Conservation (phyloP, 1,140 invertebrate genomes). For the Nymphalis io region DNA sequence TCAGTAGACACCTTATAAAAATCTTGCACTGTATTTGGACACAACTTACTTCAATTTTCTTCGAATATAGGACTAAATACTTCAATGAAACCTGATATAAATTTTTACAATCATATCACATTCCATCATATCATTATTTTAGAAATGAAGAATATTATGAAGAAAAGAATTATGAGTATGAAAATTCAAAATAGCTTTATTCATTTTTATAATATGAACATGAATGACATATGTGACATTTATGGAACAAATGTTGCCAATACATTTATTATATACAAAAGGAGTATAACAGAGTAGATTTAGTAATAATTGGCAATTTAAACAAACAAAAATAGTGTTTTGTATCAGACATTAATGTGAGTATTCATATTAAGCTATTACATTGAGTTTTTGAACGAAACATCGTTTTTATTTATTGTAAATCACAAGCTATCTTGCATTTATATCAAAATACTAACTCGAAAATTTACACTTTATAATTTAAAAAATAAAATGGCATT, state of each 20-base stretch:
- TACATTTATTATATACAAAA: neutral
- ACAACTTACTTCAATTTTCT: neutral
- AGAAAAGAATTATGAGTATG: too few species aligned
- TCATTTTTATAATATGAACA: too few species aligned
- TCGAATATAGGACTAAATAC: neutral
- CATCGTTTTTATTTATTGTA: too few species aligned
- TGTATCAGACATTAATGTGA: too few species aligned
- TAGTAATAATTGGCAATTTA: neutral
- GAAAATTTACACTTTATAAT: too few species aligned
- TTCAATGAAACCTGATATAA: conserved; percentile 2
- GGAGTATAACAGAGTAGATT: neutral
- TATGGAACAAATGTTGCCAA: neutral
- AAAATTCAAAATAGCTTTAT: too few species aligned
- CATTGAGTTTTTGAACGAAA: neutral
- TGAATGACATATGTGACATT: neutral
- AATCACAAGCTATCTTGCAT: too few species aligned
- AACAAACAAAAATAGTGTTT: neutral
- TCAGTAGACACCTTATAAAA: conserved; percentile 3
- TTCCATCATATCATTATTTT: neutral
- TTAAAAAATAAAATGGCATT: too few species aligned
- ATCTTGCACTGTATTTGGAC: conserved; percentile 10
- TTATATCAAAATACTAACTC: too few species aligned
- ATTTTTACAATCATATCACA: conserved; percentile 12
- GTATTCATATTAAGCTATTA: neutral
- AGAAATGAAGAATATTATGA: neutral